Evolutionary conservation across 2,113 vertebrate genomes (phyloP), one percentile per base, ranked within the genome.

Genomic region (Corythaixoides concolor): DNA sequence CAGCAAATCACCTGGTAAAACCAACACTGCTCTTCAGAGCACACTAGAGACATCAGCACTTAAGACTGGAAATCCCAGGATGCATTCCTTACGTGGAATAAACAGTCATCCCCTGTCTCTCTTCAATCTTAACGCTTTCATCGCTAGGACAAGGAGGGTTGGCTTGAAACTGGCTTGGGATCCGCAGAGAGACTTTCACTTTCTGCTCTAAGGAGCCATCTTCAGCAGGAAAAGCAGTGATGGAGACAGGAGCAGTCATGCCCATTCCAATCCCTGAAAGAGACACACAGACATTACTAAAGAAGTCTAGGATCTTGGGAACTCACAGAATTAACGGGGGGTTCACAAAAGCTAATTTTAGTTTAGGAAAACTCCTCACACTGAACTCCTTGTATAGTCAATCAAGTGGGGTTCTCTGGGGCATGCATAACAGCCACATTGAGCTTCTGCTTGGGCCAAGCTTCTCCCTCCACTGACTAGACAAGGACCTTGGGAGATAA

Each of bases 261-360:
- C 99, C 99, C 99, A 99, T 99, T 58, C 98, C 98, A 41, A 98
- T 93, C 19, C 98, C 99, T 99, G 80, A 63, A 91, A 94, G 43
- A 81, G 56, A 94, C 7, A 85, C 5, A 53, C 8, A 81, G 69
- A 39, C 10, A 43, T 59, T 75, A 81, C 15, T 67, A 12, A 83
- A 73, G 41, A 62, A 85, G 52, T 23, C 27, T 12, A 85, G 8
- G 20, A 52, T 49, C 62, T 85, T 14, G 4, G 23, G 43, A 92
- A 52, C 60, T 41, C 56, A 80, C 3, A 67, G 32, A 76, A 75
- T 60, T 68, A 81, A 43, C 30, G 81, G 18, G 7, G 6, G 39
- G 82, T 75, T 93, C 74, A 79, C 33, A 94, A 84, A 81, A 81
- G 59, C 16, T 91, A 45, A 78, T 87, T 49, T 81, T 85, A 67